Evolutionary conservation across 2,888 invertebrate genomes (phyloP).

Genomic region (Lasioglossum figueresi): DNA sequence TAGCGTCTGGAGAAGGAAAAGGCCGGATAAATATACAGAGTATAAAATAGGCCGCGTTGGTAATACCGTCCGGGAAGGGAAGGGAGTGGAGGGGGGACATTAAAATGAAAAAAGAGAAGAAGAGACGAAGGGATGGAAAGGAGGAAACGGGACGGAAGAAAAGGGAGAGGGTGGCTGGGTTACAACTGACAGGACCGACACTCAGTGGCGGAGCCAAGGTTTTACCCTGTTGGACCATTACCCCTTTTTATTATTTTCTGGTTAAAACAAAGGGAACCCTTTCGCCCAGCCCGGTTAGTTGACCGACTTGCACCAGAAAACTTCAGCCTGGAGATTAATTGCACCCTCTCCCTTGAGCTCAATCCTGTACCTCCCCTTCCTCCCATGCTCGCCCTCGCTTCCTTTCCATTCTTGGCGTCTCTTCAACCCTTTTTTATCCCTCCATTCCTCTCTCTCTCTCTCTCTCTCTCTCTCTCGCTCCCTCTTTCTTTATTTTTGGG

Average conservation of each 20-base stretch:
- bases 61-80: conserved; percentile 25
- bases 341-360: conserved; percentile 47
- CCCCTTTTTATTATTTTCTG: conserved; percentile 71
- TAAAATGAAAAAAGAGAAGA: conserved; percentile 13
- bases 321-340: conserved; percentile 66
- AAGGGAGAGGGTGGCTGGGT: conserved; percentile 32
- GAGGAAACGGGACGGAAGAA: background rate
- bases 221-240: conserved; percentile 65
- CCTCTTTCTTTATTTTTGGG: background rate
- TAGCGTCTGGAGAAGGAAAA: conserved; percentile 34
- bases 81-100: background rate
- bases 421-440: conserved; percentile 18
- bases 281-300: conserved; percentile 59
- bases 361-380: conserved; percentile 27
- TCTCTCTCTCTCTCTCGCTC: background rate
- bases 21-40: conserved; percentile 60
- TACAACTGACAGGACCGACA: conserved; percentile 61
- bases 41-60: conserved; percentile 61
- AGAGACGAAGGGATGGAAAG: background rate
- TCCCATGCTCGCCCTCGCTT: conserved; percentile 18
- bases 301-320: conserved; percentile 66
- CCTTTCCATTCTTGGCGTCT: conserved; percentile 7
- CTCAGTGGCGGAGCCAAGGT: conserved; percentile 56
- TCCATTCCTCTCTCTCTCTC: background rate
- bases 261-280: conserved; percentile 68